Conservation (phyloP, 1,140 invertebrate species). For the Sitobion miscanthi region DNA sequence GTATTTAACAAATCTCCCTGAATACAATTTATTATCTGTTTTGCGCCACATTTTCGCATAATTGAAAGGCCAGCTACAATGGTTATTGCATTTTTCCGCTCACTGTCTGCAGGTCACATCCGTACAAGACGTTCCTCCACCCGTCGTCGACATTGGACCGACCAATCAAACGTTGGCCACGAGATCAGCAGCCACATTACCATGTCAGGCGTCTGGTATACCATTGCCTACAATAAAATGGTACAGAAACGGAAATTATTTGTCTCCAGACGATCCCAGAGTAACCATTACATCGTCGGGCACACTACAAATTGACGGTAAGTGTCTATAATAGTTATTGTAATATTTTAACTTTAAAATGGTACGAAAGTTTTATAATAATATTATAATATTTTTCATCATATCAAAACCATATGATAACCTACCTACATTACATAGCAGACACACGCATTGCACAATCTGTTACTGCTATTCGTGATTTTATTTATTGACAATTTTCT, state of each 20-base stretch:
- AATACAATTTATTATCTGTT: neutral
- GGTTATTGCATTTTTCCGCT: neutral
- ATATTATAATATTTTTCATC: neutral
- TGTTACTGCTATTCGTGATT: neutral
- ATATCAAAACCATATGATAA: no score
- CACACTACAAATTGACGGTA: slow-evolving; percentile 81
- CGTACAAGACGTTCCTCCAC: slow-evolving; percentile 81
- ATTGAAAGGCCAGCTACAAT: neutral
- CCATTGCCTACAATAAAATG: slow-evolving; percentile 78
- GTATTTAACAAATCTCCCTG: neutral
- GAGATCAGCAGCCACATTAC: slow-evolving; percentile 79
- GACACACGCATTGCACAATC: neutral
- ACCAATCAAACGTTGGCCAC: slow-evolving; percentile 88
- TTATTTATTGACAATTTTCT: slow-evolving; percentile 12
- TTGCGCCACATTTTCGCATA: neutral
- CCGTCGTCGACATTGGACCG: slow-evolving; percentile 87
- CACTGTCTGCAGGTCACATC: slow-evolving; percentile 69
- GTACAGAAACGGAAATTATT: slow-evolving; percentile 77
- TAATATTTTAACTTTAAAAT: neutral
- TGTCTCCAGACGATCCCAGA: slow-evolving; percentile 62
- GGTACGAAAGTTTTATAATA: neutral
- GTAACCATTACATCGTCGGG: slow-evolving; percentile 73
- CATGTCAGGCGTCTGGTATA: slow-evolving; percentile 79
- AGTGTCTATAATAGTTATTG: slow-evolving; percentile 58
- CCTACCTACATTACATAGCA: neutral